Base-by-base conservation (phyloP, 2,113 vertebrate species). In the Lichenostomus cassidix region DNA sequence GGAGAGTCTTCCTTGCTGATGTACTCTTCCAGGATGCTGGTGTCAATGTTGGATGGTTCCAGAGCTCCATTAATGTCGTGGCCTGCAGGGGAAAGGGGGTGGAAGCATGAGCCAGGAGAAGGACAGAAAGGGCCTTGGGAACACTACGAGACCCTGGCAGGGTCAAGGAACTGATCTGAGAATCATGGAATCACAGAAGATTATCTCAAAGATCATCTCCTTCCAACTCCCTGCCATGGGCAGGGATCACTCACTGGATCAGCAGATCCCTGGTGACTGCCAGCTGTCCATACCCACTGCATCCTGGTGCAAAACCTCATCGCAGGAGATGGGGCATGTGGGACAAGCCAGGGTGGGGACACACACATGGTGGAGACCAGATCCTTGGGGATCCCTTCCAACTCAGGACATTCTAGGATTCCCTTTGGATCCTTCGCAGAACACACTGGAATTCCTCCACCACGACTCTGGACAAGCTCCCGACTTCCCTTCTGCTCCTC, bases 21-120 rank as follows among this genome's bases (percentile, higher is more conserved):
- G 97, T 99, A 99, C 96, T 99, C 99, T 97, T 99, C 99, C 98
- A 99, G 98, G 97, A 99, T 99, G 98, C 99, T 99, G 64, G 99
- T 99, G 98, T 99, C 99, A 8, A 99, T 99, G 98, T 99, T 99
- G 69, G 98, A 98, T 80, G 99, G 98, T 94, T 99, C 99, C 98
- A 99, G 98, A 97, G 99, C 99, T 82, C 99, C 99, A 96, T 98
- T 99, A 98, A 99, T 99, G 98, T 99, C 99, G 86, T 99, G 99
- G 98, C 99, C 99, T 99, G 97, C 2, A 91, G 94, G 81, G 93
- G 14, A 95, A 49, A 95, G 83, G 50, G 78, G 60, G 58, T 12
- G 46, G 47, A 89, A 55, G 27, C 9, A 2, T 85, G 55, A 92
- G 47, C 35, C 1, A 2, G 35, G 50, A 62, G n/a, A 21, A 46